Percentiles rank a stretch among this genome's conserved stretches.
These are phyloP conservation scores for Timema podura DNA, from an alignment of 2,888 invertebrate genomes.

Conservation along the genomic window DNA sequence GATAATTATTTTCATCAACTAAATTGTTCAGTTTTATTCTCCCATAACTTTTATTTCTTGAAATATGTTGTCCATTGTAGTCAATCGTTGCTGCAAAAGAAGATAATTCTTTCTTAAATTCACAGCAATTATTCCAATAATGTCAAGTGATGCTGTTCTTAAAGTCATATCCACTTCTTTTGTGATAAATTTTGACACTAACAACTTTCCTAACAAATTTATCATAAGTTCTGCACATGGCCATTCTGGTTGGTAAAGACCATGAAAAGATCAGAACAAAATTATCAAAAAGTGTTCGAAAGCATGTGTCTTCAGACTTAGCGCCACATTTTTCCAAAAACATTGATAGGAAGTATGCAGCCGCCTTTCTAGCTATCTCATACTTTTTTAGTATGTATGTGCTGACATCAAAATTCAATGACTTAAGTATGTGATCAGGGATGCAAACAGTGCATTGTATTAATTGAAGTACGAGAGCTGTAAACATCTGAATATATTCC, in stretches of 20 bases:
- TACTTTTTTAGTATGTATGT: not conserved
- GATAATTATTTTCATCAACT: no score
- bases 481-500: not conserved
- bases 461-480: not conserved
- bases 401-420: no score
- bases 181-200: not conserved
- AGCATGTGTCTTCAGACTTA: no score
- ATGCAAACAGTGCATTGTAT: not conserved
- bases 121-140: not conserved
- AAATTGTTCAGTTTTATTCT: no score
- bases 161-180: not conserved
- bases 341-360: not conserved
- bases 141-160: not conserved
- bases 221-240: constrained; percentile 2
- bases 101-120: not conserved
- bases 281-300: not conserved
- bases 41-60: no score
- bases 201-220: not conserved
- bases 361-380: not conserved
- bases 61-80: no score
- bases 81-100: no score
- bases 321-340: not conserved
- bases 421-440: not conserved
- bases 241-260: constrained; percentile 5
- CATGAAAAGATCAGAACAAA: constrained; percentile 6